Percentiles rank a stretch among this genome's conserved stretches.
Conservation (phyloP, 2,113 vertebrate genomes). For the Scolopax mira region DNA sequence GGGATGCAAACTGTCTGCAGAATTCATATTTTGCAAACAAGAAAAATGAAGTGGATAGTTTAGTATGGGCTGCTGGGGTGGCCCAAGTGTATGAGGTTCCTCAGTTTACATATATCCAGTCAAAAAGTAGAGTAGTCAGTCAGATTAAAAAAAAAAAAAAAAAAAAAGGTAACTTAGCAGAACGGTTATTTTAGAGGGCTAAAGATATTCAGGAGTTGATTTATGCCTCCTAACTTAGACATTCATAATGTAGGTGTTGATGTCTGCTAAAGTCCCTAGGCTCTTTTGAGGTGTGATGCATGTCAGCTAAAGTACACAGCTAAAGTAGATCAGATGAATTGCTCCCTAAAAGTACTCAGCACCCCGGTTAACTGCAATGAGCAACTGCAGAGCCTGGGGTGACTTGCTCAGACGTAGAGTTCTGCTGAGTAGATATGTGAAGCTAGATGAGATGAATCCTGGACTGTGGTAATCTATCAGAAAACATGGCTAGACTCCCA, state of each 20-base stretch:
- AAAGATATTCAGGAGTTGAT: background rate
- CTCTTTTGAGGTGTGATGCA: background rate
- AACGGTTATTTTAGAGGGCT: background rate
- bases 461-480: background rate
- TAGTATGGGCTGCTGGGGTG: accelerated
- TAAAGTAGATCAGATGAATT: constrained; percentile 6
- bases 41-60: background rate
- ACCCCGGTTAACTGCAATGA: background rate
- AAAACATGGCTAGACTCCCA: background rate
- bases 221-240: background rate
- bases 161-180: background rate
- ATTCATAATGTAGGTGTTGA: background rate
- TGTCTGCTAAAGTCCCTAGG: background rate
- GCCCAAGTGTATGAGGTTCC: background rate
- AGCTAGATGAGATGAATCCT: background rate
- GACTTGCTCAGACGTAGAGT: background rate
- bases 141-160: too few species aligned
- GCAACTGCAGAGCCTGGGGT: background rate
- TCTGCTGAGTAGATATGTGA: background rate
- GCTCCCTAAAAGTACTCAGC: background rate
- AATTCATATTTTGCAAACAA: background rate
- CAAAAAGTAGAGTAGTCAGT: background rate
- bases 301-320: constrained; percentile 13
- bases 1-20: background rate
- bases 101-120: background rate